These are phyloP conservation scores for Lypha dubia DNA, from an alignment of 2,888 invertebrate species.

Conservation along the genomic window DNA sequence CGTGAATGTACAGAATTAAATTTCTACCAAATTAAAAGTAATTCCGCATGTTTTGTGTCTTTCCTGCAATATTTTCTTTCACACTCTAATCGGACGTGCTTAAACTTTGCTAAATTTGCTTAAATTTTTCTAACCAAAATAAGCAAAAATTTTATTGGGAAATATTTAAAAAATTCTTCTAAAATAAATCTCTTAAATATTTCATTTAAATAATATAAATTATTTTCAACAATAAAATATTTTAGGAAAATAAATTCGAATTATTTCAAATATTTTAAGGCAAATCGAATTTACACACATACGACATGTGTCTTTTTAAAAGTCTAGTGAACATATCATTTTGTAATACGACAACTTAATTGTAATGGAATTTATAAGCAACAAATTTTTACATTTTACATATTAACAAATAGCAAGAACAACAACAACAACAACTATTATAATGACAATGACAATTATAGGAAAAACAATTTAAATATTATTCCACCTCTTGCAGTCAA, in stretches of 20 bases:
- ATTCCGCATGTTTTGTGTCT: neutral
- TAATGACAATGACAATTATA: slow-evolving; percentile 11
- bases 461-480: slow-evolving; percentile 35
- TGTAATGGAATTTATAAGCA: slow-evolving; percentile 67
- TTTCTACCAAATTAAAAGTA: neutral
- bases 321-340: slow-evolving; percentile 39
- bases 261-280: slow-evolving; percentile 27
- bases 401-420: slow-evolving; percentile 12
- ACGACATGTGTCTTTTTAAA: slow-evolving; percentile 26
- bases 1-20: too few relatives aligned
- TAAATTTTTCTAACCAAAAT: neutral
- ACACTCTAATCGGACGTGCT: neutral
- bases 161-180: neutral
- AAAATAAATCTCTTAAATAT: slow-evolving; percentile 26
- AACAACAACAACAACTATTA: neutral
- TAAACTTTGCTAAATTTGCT: neutral
- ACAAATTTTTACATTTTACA: slow-evolving; percentile 49
- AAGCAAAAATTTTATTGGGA: neutral
- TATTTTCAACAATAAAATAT: slow-evolving; percentile 30
- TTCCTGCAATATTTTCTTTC: neutral
- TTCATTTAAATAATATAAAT: slow-evolving; percentile 18
- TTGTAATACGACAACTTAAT: slow-evolving; percentile 68
- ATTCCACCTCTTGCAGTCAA: slow-evolving; percentile 49
- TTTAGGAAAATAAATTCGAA: slow-evolving; percentile 24
- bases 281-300: slow-evolving; percentile 15